A percentile compares a stretch with the other conserved stretches of the same genome.
phyloP scores from a whole-genome alignment of 1,140 invertebrate species.

The Centruroides sculpturatus region DNA sequence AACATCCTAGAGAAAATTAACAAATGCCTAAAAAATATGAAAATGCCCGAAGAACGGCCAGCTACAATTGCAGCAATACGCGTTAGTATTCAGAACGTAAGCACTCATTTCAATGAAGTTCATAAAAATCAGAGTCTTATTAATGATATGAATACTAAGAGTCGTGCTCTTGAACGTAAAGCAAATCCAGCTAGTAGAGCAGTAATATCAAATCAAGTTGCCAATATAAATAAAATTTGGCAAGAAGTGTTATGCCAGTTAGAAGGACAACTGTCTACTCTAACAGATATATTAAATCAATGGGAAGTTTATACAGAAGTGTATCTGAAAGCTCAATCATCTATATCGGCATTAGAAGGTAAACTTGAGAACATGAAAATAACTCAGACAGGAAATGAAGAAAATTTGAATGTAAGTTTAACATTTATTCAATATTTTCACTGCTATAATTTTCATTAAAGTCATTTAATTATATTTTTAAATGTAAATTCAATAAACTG shows the following conservation, averaged over 20 bases:
- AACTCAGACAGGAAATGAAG: background rate
- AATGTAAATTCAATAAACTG: too few species aligned
- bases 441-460: too few species aligned
- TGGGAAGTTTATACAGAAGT: conserved; percentile 43
- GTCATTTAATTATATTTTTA: too few species aligned
- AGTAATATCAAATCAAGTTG: conserved; percentile 43
- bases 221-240: conserved; percentile 55
- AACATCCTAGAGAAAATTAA: conserved; percentile 53
- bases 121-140: conserved; percentile 45
- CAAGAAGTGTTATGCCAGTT: conserved; percentile 49
- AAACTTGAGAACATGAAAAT: conserved; percentile 2
- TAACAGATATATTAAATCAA: conserved; percentile 48
- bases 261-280: conserved; percentile 43
- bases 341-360: conserved; percentile 5
- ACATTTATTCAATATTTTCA: conserved; percentile 10
- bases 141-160: conserved; percentile 48
- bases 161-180: conserved; percentile 42
- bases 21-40: background rate
- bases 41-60: conserved; percentile 24
- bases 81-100: conserved; percentile 48
- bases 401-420: conserved; percentile 7
- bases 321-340: conserved; percentile 7
- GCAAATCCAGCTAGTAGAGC: conserved; percentile 45
- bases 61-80: conserved; percentile 48
- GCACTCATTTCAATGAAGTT: conserved; percentile 16